Evolutionary conservation across 2,888 invertebrate genomes (phyloP).

Genomic region (Baccha elongata): DNA sequence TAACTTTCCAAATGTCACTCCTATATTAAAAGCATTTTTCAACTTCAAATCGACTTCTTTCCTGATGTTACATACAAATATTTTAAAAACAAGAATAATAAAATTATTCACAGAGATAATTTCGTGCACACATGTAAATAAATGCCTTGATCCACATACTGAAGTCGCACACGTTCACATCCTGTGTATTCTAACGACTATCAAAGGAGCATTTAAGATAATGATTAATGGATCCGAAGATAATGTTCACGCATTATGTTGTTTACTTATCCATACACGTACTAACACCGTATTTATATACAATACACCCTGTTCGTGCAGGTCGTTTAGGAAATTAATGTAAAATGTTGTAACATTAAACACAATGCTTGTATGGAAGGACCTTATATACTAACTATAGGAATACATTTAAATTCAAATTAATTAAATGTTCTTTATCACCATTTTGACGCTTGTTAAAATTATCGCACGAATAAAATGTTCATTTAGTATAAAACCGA

Average conservation of each 20-base stretch:
- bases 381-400: too few species aligned
- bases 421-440: constrained; percentile 54
- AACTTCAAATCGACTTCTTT: too few species aligned
- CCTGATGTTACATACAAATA: too few species aligned
- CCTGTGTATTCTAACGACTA: constrained; percentile 25
- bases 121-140: constrained; percentile 6
- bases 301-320: not conserved
- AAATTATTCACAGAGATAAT: constrained; percentile 1
- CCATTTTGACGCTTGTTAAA: constrained; percentile 52
- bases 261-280: not conserved
- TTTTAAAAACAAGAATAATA: not conserved
- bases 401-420: constrained; percentile 45
- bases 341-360: constrained; percentile 22
- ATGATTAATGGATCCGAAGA: constrained; percentile 44
- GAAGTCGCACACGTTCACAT: constrained; percentile 30
- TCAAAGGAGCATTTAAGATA: constrained; percentile 40
- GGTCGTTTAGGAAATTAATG: constrained; percentile 18
- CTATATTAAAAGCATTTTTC: too few species aligned
- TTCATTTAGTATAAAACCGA: constrained; percentile 39
- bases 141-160: constrained; percentile 15
- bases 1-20: too few species aligned
- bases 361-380: not conserved
- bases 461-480: constrained; percentile 40
- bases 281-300: not conserved
- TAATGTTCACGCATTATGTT: constrained; percentile 22